Evolutionary conservation across 2,113 vertebrate species (phyloP).

Genomic region (Ciconia maguari): DNA sequence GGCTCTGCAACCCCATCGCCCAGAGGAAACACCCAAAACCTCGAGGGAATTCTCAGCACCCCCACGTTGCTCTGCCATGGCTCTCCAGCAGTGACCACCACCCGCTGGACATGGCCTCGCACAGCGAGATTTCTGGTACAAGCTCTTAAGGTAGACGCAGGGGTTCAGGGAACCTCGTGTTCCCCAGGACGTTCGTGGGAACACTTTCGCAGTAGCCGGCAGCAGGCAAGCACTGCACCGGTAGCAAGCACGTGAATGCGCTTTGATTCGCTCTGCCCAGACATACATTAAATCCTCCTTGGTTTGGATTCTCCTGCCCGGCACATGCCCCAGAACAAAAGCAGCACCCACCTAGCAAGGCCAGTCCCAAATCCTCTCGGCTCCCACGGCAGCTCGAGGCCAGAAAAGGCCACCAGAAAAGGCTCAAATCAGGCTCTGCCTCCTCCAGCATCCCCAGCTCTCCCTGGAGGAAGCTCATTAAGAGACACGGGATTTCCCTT

Average conservation of each 20-base stretch:
- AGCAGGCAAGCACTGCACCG: accelerated
- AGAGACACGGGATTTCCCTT: not conserved
- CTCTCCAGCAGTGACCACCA: no score
- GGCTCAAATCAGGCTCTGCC: not conserved
- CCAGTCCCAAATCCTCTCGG: not conserved
- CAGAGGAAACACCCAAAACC: no score
- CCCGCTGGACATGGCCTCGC: accelerated
- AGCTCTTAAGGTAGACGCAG: not conserved
- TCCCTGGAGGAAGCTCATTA: not conserved
- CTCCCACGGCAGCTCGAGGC: accelerated
- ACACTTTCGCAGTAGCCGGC: accelerated
- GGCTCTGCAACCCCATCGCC: not conserved
- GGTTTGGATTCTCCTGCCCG: not conserved
- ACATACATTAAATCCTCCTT: accelerated
- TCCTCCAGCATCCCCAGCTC: not conserved
- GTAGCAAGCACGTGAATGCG: accelerated
- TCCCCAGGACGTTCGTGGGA: not conserved
- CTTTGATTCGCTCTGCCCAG: not conserved
- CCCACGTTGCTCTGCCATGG: accelerated
- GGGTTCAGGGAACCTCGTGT: not conserved
- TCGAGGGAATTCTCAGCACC: not conserved
- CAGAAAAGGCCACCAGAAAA: not conserved
- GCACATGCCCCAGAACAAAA: not conserved
- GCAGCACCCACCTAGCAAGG: not conserved
- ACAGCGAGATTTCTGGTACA: accelerated